Conservation (phyloP, 2,113 vertebrate genomes). For the Manacus vitellinus region DNA sequence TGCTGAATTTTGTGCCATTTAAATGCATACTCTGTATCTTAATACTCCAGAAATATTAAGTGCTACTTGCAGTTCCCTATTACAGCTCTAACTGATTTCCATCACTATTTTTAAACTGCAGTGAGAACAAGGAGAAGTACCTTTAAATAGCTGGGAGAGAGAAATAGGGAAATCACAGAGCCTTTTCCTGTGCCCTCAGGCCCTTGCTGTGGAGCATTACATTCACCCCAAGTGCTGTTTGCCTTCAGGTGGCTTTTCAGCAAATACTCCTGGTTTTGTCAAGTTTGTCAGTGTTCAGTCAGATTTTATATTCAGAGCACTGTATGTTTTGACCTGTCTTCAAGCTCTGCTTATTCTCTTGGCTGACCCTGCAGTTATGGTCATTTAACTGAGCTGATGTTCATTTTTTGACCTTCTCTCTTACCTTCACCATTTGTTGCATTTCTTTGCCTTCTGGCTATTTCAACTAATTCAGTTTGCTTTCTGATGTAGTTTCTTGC, state of each 20-base stretch:
- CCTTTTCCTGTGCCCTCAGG: not conserved
- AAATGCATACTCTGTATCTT: not conserved
- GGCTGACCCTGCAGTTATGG: not conserved
- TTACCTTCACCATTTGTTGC: not conserved
- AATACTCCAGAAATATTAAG: not conserved
- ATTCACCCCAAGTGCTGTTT: not conserved
- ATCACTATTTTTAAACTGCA: not conserved
- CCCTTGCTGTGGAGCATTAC: not conserved
- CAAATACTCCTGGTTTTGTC: not conserved
- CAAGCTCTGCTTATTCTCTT: not conserved
- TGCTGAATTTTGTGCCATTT: not conserved
- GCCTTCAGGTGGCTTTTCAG: not conserved
- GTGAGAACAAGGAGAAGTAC: not conserved
- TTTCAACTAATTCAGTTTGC: not conserved
- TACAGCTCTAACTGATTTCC: not conserved
- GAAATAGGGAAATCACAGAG: not conserved
- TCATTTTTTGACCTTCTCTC: fast-evolving
- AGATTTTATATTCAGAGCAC: not conserved
- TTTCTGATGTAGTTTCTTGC: not conserved
- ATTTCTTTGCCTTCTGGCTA: not conserved
- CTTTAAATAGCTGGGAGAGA: not conserved
- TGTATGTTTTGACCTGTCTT: not conserved
- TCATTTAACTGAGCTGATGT: not conserved
- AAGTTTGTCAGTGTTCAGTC: not conserved
- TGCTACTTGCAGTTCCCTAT: not conserved